Conservation (phyloP, 2,888 invertebrate genomes). For the Sclerodermus sp. region DNA sequence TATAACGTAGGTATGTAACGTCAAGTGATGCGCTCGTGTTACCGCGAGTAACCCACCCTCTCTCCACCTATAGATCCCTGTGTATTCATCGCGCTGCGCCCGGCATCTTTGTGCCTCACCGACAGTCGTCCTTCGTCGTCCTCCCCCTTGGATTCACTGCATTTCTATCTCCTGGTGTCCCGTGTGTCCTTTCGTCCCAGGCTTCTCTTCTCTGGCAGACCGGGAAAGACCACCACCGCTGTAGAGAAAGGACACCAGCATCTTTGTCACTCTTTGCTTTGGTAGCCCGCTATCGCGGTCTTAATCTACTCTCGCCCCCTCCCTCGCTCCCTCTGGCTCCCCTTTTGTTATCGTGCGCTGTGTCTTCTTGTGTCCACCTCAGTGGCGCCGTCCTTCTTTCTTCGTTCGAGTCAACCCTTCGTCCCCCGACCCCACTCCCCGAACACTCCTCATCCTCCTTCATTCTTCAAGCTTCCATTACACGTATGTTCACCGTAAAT, state of each 20-base stretch:
- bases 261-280: not conserved
- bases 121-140: no score
- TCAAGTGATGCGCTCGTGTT: slow-evolving; percentile 13
- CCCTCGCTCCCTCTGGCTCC: not conserved
- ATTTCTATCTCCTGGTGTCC: no score
- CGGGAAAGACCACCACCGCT: no score
- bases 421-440: not conserved
- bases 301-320: slow-evolving; percentile 1
- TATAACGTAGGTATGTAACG: slow-evolving; percentile 15
- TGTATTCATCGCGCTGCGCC: no score
- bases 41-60: slow-evolving; percentile 9
- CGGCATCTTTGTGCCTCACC: no score
- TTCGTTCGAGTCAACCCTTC: not conserved
- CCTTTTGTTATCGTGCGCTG: not conserved
- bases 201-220: no score
- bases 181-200: no score
- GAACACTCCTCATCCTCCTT: not conserved
- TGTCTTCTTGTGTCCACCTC: not conserved
- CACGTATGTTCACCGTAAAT: slow-evolving; percentile 14
- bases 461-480: not conserved
- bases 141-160: no score
- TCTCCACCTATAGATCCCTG: not conserved
- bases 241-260: not conserved
- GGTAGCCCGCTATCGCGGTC: not conserved
- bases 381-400: not conserved